Percentiles rank a stretch among this genome's conserved stretches.
These are phyloP conservation scores for Anagyrus pseudococci DNA, from an alignment of 2,888 invertebrate species.

Conservation along the genomic window DNA sequence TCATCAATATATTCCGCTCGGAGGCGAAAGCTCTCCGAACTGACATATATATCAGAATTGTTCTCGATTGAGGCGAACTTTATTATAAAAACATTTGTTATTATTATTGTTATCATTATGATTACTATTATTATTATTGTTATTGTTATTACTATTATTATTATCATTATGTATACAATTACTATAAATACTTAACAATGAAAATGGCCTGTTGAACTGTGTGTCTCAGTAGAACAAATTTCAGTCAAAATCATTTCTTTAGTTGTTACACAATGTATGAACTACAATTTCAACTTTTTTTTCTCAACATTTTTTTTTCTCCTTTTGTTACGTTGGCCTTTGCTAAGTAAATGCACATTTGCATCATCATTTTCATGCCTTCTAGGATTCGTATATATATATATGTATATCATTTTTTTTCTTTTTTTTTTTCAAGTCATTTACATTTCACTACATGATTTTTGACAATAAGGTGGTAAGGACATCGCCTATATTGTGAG, in stretches of 20 bases:
- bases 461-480: conserved; percentile 6
- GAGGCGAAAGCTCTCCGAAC: conserved; percentile 39
- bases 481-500: conserved; percentile 39
- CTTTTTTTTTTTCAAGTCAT: background rate
- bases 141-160: too few species aligned
- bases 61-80: conserved; percentile 47
- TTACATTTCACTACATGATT: background rate
- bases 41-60: conserved; percentile 48
- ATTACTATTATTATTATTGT: conserved; percentile 4
- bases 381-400: too few species aligned
- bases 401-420: conserved; percentile 5
- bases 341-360: too few species aligned
- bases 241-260: conserved; percentile 43
- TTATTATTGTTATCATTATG: background rate
- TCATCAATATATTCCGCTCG: conserved; percentile 49
- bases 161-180: too few species aligned
- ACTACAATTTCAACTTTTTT: too few species aligned
- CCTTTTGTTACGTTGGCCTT: too few species aligned
- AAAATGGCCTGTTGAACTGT: conserved; percentile 26
- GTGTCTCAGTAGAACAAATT: conserved; percentile 31
- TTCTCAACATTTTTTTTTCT: too few species aligned
- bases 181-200: too few species aligned
- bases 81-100: conserved; percentile 4
- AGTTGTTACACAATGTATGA: conserved; percentile 37
- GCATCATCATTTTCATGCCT: too few species aligned